Evolutionary conservation across 2,113 vertebrate genomes (phyloP).

Genomic region (Entelurus aequoreus): DNA sequence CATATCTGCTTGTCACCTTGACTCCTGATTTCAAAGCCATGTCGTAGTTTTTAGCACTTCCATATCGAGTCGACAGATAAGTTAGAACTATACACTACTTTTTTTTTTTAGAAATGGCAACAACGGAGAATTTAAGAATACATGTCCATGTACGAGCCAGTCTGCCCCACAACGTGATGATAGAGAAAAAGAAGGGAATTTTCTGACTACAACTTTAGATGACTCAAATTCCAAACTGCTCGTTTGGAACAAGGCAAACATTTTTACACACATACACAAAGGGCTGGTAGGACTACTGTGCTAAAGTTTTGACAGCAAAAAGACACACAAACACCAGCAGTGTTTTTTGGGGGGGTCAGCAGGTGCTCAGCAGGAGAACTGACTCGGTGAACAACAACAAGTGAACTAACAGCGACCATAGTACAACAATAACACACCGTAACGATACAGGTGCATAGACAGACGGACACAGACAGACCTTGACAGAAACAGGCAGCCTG

Average conservation of each 20-base stretch:
- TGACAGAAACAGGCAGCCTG: slow-evolving; percentile 86
- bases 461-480: slow-evolving; percentile 71
- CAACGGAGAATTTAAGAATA: too few relatives aligned
- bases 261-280: neutral
- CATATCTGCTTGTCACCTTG: too few relatives aligned
- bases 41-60: too few relatives aligned
- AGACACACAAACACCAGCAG: slow-evolving; percentile 10
- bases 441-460: slow-evolving; percentile 6
- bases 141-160: too few relatives aligned
- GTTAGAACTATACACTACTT: too few relatives aligned
- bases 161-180: too few relatives aligned
- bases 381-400: slow-evolving; percentile 10
- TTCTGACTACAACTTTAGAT: too few relatives aligned
- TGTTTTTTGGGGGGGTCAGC: slow-evolving; percentile 15
- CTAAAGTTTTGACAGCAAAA: slow-evolving; percentile 2
- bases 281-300: neutral
- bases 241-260: neutral
- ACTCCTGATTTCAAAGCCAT: too few relatives aligned
- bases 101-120: too few relatives aligned
- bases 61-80: too few relatives aligned
- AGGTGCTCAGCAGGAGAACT: slow-evolving; percentile 16
- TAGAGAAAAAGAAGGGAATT: too few relatives aligned
- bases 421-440: slow-evolving; percentile 10
- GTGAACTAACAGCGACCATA: slow-evolving; percentile 17
- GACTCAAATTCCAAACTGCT: too few relatives aligned